Evolutionary conservation across 2,888 invertebrate species (phyloP).

Genomic region (Spodoptera exigua): DNA sequence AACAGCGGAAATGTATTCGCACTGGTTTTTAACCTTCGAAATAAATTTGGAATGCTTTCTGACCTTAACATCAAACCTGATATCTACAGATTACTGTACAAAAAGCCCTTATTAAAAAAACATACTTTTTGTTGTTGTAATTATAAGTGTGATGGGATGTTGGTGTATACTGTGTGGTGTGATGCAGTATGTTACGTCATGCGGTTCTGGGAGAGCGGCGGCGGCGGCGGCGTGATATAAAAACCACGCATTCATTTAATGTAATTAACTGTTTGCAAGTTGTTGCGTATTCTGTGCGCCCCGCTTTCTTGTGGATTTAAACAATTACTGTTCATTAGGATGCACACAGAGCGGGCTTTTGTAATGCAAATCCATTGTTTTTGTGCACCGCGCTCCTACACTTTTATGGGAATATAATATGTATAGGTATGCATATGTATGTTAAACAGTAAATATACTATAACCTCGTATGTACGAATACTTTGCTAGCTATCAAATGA

Average conservation of each 20-base stretch:
- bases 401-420: constrained; percentile 51
- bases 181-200: neutral
- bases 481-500: constrained; percentile 55
- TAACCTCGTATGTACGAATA: constrained; percentile 34
- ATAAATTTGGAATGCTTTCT: too few relatives aligned
- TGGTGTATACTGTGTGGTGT: constrained; percentile 6
- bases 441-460: constrained; percentile 54
- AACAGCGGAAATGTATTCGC: too few relatives aligned
- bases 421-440: constrained; percentile 34
- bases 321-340: constrained; percentile 83
- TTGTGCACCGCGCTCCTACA: constrained; percentile 61
- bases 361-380: constrained; percentile 82
- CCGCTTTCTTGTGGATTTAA: constrained; percentile 79
- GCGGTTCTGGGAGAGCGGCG: too few relatives aligned
- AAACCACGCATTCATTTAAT: constrained; percentile 67
- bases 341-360: constrained; percentile 74
- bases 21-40: too few relatives aligned
- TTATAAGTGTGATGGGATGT: too few relatives aligned
- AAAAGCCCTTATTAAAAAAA: too few relatives aligned
- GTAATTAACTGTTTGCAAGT: constrained; percentile 73
- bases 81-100: too few relatives aligned
- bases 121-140: too few relatives aligned
- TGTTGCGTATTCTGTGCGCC: constrained; percentile 66
- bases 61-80: too few relatives aligned
- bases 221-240: constrained; percentile 39